Conservation (phyloP, 1,140 invertebrate genomes). For the Mamestra configurata region DNA sequence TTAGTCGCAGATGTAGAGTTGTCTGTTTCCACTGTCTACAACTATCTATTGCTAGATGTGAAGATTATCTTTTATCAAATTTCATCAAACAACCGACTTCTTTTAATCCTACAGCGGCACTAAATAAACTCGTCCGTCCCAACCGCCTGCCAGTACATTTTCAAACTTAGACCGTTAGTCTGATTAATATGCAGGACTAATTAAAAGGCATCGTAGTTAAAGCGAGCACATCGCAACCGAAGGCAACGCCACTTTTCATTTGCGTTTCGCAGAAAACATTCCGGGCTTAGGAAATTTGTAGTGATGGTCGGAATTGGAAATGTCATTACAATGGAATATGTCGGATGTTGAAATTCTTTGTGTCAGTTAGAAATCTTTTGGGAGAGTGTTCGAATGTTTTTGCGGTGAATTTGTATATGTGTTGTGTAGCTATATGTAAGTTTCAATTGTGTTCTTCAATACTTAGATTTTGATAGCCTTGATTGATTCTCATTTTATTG, state of each 20-base stretch:
- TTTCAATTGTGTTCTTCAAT: background rate
- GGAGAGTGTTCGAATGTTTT: background rate
- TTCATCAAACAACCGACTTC: no score
- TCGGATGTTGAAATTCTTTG: conserved; percentile 1
- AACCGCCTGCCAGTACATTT: conserved; percentile 37
- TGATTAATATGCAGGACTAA: conserved; percentile 63
- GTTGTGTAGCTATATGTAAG: background rate
- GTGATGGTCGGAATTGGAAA: conserved; percentile 16
- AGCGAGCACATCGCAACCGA: conserved; percentile 36
- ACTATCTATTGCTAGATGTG: no score
- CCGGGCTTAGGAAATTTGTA: conserved; percentile 38
- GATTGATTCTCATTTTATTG: no score
- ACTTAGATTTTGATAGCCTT: background rate
- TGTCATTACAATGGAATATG: conserved; percentile 20
- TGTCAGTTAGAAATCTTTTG: background rate
- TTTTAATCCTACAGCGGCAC: background rate
- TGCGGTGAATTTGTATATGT: background rate
- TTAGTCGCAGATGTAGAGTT: no score
- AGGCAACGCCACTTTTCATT: conserved; percentile 38
- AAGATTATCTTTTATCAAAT: no score
- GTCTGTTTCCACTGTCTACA: no score
- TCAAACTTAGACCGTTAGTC: conserved; percentile 46
- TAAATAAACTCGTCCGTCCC: background rate
- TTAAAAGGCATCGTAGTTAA: conserved; percentile 56
- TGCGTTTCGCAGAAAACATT: conserved; percentile 35